Base-by-base conservation (phyloP, 2,888 invertebrate genomes). In the Apotomis betuletana region DNA sequence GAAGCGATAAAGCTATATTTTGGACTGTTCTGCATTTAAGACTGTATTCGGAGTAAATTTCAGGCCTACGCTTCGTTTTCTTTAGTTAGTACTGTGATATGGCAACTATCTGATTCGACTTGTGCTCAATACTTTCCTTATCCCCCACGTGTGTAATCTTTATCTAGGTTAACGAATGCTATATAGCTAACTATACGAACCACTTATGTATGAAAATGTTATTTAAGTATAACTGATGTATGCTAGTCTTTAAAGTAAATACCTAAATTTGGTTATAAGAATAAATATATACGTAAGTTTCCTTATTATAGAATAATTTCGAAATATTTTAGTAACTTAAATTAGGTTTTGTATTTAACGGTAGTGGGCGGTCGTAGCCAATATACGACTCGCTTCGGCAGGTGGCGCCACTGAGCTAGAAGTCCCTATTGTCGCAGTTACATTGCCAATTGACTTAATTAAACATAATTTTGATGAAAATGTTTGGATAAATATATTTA, bases 211-310 rank as follows among this genome's bases (percentile, higher is more conserved):
- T 80, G 82, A 82, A 79, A 60, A 71, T 67, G 77, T 84, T 85
- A 83, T 86, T 82, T 85, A 84, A 85, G 83, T 84, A 80, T 84
- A 83, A 88, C 86, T 88, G 89, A 91, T 85, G 85, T 92, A 92
- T 93, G 92, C 93, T 93, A 93, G 93, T 93, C 93, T 92, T 88
- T 90, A 90, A 87, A 85, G 88, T 87, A 83, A 86, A 83, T 88
- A 85, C 85, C 83, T 85, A 84, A 85, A 86, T 85, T 83, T 81
- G 80, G 79, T 82, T 81, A 75, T 87, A 86, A 85, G 83, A 78
- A 74, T 85, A 80, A 82, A 82, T 80, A 85, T 81, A 86, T 87
- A 87, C 85, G 87, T 89, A 89, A 87, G 87, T 85, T 85, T 82
- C 85, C 78, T 84, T 79, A 77, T 79, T 86, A 86, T 80, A 79